Percentiles rank a stretch among this genome's conserved stretches.
Conservation (phyloP, 2,797 vertebrate species). For the Myripristis jacobus region DNA sequence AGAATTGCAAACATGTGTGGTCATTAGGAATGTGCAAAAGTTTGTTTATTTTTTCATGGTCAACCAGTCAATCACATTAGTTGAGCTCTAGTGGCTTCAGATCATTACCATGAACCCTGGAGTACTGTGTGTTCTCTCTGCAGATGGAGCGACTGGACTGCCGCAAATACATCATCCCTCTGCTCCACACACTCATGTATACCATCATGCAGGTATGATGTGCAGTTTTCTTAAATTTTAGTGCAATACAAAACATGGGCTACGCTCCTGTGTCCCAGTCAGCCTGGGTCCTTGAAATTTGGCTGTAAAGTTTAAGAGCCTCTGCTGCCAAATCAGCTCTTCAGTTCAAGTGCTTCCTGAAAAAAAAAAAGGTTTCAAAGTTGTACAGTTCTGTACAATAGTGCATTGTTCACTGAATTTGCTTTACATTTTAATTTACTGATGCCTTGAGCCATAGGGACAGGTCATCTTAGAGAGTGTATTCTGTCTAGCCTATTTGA, state of each 20-base stretch:
- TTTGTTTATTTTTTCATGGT: too few relatives aligned
- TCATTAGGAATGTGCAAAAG: neutral
- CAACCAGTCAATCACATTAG: too few relatives aligned
- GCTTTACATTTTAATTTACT: too few relatives aligned
- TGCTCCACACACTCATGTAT: slow-evolving; percentile 95
- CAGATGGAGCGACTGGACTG: slow-evolving; percentile 89
- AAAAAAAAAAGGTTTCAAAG: neutral
- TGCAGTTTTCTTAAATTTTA: neutral
- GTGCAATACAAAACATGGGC: too few relatives aligned
- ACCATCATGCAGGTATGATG: slow-evolving; percentile 88
- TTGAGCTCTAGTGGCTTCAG: neutral
- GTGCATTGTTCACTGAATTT: too few relatives aligned
- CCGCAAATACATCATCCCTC: slow-evolving; percentile 87
- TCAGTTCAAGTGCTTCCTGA: neutral
- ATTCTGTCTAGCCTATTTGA: too few relatives aligned
- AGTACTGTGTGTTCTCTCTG: slow-evolving; percentile 21
- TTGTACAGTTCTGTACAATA: too few relatives aligned
- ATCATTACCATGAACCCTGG: slow-evolving; percentile 3
- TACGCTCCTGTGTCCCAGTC: neutral
- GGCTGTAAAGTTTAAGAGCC: too few relatives aligned
- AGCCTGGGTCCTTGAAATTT: neutral
- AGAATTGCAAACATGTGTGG: neutral
- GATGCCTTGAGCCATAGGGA: too few relatives aligned
- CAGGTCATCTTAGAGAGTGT: too few relatives aligned
- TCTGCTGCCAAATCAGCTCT: neutral